Conservation (phyloP, 2,113 vertebrate genomes). For the Pangasianodon hypophthalmus region DNA sequence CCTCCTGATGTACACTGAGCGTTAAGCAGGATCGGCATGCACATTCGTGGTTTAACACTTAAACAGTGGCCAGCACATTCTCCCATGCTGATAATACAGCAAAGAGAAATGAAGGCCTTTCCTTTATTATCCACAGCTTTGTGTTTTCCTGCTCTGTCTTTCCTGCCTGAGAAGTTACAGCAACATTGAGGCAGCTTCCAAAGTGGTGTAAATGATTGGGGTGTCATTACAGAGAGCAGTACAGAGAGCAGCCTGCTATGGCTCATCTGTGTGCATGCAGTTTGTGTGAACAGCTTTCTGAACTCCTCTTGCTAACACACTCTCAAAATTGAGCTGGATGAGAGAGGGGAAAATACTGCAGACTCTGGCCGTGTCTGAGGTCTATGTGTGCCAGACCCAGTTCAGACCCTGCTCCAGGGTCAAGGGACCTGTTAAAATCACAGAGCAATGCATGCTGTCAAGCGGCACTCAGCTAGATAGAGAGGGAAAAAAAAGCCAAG, state of each 20-base stretch:
- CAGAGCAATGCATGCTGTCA: constrained; percentile 53
- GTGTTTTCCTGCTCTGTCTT: constrained; percentile 65
- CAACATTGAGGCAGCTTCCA: not conserved
- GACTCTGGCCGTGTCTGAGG: constrained; percentile 54
- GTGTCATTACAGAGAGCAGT: not conserved
- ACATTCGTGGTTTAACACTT: constrained; percentile 61
- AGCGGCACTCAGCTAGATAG: constrained; percentile 51
- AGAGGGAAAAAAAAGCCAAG: constrained; percentile 15
- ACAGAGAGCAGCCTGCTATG: not conserved
- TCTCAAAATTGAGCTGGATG: constrained; percentile 64
- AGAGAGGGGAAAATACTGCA: constrained; percentile 59
- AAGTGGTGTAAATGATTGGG: not conserved
- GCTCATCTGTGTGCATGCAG: not conserved
- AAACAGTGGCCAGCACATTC: constrained; percentile 53
- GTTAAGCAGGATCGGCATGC: constrained; percentile 33
- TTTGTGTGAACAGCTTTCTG: not conserved
- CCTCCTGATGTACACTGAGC: constrained; percentile 31
- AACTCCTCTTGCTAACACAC: constrained; percentile 24
- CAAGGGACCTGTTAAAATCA: constrained; percentile 52
- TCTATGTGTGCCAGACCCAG: constrained; percentile 42
- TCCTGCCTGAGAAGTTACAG: constrained; percentile 17
- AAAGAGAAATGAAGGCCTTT: constrained; percentile 55
- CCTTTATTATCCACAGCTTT: constrained; percentile 63
- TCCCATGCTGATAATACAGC: constrained; percentile 12
- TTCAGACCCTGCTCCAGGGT: constrained; percentile 41